Evolutionary conservation across 2,113 vertebrate genomes (phyloP), one percentile per base, ranked within the genome.

Genomic region (Chloropsis hardwickii): DNA sequence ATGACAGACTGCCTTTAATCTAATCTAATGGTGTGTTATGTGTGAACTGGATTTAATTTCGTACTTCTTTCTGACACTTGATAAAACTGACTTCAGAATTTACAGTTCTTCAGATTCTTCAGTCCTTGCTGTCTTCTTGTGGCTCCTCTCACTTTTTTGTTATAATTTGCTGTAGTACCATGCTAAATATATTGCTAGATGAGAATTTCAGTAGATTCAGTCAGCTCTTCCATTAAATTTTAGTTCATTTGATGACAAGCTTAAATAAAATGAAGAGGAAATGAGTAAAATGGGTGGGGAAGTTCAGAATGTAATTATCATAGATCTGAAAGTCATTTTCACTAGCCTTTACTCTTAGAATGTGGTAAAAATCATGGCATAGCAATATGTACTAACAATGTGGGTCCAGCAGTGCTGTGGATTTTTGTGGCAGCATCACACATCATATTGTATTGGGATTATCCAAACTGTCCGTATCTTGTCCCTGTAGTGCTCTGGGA

Each of bases 1-100:
- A 48, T 94, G 64, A 71, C 39, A 78, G 58, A 44, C 47, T 74
- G 54, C 78, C 47, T 81, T 83, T 88, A 90, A 44, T 84, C 35
- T 91, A 81, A 76, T 66, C 48, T 74, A 81, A 84, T 84, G 56
- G 27, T 64, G 20, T 22, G 24, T 91, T 65, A 71, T 73, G 24
- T 74, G 56, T 84, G 73, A 81, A 67, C 48, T 81, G 24, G 57
- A 78, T 91, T 95, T 92, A 81, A 92, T 92, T 86, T 93, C 57
- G 57, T 17, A 45, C 14, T 44, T 83, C 39, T 86, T 91, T 91
- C 48, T 95, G 72, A 53, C 56, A 74, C 44, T 74, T 83, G 51
- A 40, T 78, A 50, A 88, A 92, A 89, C 21, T 79, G 45, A 88
- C 58, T 82, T 85, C 61, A 88, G n/a, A 85, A 90, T 61, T 66